phyloP scores from a whole-genome alignment of 2,797 vertebrate genomes.

The Oryzias sinensis region DNA sequence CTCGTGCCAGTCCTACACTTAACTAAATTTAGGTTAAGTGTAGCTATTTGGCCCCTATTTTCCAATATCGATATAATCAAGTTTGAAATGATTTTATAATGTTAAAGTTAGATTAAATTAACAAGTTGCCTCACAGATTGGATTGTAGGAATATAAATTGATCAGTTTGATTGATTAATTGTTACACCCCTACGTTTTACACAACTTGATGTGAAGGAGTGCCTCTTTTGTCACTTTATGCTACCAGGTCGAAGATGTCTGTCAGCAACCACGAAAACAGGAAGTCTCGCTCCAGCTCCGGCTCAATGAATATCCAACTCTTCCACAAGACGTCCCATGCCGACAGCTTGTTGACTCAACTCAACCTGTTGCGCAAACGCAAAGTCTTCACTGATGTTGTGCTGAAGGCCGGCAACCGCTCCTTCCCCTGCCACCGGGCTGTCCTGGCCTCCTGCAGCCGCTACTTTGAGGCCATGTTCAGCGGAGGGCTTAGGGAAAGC shows the following conservation, averaged over 20 bases:
- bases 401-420: slow-evolving; percentile 77
- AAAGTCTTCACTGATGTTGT: slow-evolving; percentile 83
- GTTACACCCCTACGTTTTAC: too few relatives aligned
- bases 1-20: too few relatives aligned
- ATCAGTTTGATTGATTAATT: too few relatives aligned
- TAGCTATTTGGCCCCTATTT: too few relatives aligned
- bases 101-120: too few relatives aligned
- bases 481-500: slow-evolving; percentile 81
- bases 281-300: slow-evolving; percentile 85
- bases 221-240: not conserved
- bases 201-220: not conserved
- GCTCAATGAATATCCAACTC: slow-evolving; percentile 88
- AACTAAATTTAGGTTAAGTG: too few relatives aligned
- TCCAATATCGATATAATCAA: too few relatives aligned
- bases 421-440: slow-evolving; percentile 83
- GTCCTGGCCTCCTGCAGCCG: slow-evolving; percentile 85
- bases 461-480: slow-evolving; percentile 88
- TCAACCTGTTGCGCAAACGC: slow-evolving; percentile 83
- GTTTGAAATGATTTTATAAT: too few relatives aligned
- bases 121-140: too few relatives aligned
- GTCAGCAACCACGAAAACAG: slow-evolving; percentile 86
- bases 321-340: slow-evolving; percentile 86
- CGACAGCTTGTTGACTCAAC: slow-evolving; percentile 84
- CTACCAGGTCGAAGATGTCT: slow-evolving; percentile 74
- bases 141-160: too few relatives aligned